phyloP scores from a whole-genome alignment of 2,113 vertebrate genomes.

The Larimichthys polyactis region DNA sequence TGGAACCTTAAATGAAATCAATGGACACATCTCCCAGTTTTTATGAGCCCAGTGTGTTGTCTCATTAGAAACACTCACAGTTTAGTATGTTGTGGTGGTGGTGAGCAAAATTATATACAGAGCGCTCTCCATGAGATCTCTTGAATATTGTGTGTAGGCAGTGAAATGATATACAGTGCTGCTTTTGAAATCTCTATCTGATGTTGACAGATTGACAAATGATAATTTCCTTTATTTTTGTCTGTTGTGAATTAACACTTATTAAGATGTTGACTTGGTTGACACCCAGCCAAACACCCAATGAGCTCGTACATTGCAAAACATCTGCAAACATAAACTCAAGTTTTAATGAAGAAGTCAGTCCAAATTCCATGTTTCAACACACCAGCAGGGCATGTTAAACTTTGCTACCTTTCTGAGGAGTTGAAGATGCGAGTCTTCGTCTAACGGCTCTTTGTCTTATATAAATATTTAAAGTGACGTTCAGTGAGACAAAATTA shows the following conservation, averaged over 20 bases:
- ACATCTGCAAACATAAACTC: neutral
- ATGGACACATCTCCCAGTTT: neutral
- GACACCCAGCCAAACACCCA: too few relatives aligned
- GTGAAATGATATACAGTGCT: neutral
- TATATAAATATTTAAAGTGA: neutral
- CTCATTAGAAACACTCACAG: neutral
- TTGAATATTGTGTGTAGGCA: neutral
- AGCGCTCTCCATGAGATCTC: neutral
- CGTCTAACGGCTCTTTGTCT: neutral
- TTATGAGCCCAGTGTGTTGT: neutral
- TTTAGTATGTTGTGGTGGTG: too few relatives aligned
- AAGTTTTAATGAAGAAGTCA: neutral
- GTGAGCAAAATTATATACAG: neutral
- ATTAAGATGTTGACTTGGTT: neutral
- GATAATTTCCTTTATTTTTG: neutral
- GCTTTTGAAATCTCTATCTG: neutral
- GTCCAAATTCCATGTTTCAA: neutral
- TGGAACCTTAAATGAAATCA: neutral
- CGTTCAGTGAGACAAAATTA: neutral
- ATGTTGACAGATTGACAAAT: neutral
- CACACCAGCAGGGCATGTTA: neutral
- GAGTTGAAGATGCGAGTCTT: too few relatives aligned
- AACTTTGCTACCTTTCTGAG: neutral
- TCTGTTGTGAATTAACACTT: neutral
- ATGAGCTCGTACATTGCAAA: too few relatives aligned